Evolutionary conservation across 2,797 vertebrate genomes (phyloP).

Genomic region (Acipenser oxyrinchus): DNA sequence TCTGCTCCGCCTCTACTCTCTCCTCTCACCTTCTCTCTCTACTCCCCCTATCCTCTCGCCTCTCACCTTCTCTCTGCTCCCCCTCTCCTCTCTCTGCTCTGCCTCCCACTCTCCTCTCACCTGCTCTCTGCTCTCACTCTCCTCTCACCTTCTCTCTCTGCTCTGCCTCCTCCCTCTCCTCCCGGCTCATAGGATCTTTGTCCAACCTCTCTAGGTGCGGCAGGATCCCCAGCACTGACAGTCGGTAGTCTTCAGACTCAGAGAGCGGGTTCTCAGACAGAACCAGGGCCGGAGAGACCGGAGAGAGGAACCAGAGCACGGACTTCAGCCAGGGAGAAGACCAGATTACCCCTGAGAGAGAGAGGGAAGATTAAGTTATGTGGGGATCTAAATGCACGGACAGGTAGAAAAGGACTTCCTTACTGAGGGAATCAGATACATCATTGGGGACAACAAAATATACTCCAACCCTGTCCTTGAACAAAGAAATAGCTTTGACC

Average conservation of each 20-base stretch:
- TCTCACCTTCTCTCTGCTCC: no score
- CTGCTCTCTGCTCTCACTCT: background rate
- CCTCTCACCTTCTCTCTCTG: conserved; percentile 42
- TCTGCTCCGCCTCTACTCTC: no score
- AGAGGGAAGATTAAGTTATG: background rate
- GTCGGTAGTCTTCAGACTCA: conserved; percentile 57
- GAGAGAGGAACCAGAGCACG: conserved; percentile 58
- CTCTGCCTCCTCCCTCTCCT: conserved; percentile 59
- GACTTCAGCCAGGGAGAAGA: conserved; percentile 52
- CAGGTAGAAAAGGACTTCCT: background rate
- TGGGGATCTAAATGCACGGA: background rate
- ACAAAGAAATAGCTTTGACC: no score
- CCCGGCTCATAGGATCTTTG: conserved; percentile 62
- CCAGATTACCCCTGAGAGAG: conserved; percentile 63
- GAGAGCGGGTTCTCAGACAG: conserved; percentile 71
- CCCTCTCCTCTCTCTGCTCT: no score
- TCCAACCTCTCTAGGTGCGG: conserved; percentile 71
- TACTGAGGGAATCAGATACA: no score
- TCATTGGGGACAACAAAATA: no score
- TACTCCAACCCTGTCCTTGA: no score
- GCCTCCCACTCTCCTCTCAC: no score
- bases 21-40: no score
- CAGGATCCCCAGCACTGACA: conserved; percentile 56
- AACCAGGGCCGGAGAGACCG: conserved; percentile 64
- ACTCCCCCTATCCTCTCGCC: no score